phyloP scores from a whole-genome alignment of 2,888 invertebrate species.

The Leucozona laternaria region DNA sequence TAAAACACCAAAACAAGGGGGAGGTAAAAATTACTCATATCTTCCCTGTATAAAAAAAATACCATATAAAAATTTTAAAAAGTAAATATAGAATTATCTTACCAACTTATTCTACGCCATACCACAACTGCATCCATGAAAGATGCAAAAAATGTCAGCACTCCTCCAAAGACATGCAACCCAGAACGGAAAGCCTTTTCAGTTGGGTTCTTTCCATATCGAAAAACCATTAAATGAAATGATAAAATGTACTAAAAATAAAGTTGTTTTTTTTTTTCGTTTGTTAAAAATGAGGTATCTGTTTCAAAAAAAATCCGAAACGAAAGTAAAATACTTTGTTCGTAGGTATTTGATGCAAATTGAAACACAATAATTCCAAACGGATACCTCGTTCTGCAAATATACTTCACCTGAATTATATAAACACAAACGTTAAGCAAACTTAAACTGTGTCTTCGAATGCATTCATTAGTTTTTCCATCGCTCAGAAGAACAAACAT shows the following conservation, averaged over 20 bases:
- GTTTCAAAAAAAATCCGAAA: not conserved
- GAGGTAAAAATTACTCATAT: not conserved
- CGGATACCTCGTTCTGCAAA: not conserved
- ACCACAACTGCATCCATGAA: conserved; percentile 11
- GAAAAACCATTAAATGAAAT: conserved; percentile 26
- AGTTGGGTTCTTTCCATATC: not conserved
- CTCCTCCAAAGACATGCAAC: conserved; percentile 23
- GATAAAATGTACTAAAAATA: conserved; percentile 30
- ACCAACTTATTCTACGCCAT: conserved; percentile 34
- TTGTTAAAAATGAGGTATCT: not conserved
- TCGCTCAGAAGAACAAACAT: conserved; percentile 1
- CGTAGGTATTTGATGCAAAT: too few relatives aligned
- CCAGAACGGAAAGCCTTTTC: conserved; percentile 22
- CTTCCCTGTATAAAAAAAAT: conserved; percentile 4
- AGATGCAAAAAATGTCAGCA: conserved; percentile 22
- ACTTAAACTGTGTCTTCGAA: conserved; percentile 23
- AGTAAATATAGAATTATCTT: not conserved
- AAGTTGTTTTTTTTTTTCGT: not conserved
- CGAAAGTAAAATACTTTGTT: too few relatives aligned
- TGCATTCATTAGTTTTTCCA: conserved; percentile 7
- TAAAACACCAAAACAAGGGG: conserved; percentile 6
- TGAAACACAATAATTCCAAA: not conserved
- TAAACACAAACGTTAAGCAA: conserved; percentile 2
- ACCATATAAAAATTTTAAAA: not conserved
- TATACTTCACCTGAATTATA: not conserved